These are phyloP conservation scores for Apogon talboti DNA, from an alignment of 2,797 vertebrate genomes.

Conservation along the genomic window DNA sequence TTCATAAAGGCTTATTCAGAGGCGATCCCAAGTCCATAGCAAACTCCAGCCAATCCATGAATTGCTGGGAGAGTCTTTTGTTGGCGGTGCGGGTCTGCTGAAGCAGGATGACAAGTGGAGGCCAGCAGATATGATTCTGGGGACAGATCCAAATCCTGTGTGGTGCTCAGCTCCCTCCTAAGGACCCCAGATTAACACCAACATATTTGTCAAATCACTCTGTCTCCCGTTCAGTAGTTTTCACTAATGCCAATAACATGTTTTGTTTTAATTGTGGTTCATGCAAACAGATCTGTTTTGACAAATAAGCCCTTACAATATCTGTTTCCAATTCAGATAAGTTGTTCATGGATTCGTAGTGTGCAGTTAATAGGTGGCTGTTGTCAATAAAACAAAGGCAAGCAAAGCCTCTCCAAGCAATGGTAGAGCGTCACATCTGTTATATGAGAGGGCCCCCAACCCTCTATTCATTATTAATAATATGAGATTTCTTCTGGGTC, in stretches of 20 bases:
- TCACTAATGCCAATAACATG: slow-evolving; percentile 29
- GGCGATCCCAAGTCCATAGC: slow-evolving; percentile 40
- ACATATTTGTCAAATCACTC: slow-evolving; percentile 30
- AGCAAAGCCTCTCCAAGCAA: slow-evolving; percentile 35
- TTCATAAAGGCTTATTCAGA: slow-evolving; percentile 39
- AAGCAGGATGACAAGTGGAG: slow-evolving; percentile 45
- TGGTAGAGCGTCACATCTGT: slow-evolving; percentile 57
- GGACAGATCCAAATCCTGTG: slow-evolving; percentile 39
- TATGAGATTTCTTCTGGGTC: slow-evolving; percentile 71
- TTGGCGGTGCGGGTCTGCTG: slow-evolving; percentile 37
- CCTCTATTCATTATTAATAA: slow-evolving; percentile 80
- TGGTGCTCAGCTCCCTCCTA: slow-evolving; percentile 27
- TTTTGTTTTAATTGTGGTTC: slow-evolving; percentile 29
- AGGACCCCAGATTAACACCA: slow-evolving; percentile 36
- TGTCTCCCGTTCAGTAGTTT: slow-evolving; percentile 5
- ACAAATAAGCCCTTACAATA: slow-evolving; percentile 17
- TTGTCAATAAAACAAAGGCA: slow-evolving; percentile 63
- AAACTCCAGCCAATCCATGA: slow-evolving; percentile 49
- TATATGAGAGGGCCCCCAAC: slow-evolving; percentile 48
- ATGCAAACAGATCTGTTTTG: slow-evolving; percentile 29
- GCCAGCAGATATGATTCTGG: slow-evolving; percentile 51
- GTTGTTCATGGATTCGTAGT: slow-evolving; percentile 7
- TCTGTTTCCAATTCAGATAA: slow-evolving; percentile 16
- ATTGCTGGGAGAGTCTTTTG: slow-evolving; percentile 50
- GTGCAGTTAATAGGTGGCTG: slow-evolving; percentile 35